Evolutionary conservation across 2,888 invertebrate species (phyloP), one percentile per base, ranked within the genome.

Genomic region (Plebejus argus): DNA sequence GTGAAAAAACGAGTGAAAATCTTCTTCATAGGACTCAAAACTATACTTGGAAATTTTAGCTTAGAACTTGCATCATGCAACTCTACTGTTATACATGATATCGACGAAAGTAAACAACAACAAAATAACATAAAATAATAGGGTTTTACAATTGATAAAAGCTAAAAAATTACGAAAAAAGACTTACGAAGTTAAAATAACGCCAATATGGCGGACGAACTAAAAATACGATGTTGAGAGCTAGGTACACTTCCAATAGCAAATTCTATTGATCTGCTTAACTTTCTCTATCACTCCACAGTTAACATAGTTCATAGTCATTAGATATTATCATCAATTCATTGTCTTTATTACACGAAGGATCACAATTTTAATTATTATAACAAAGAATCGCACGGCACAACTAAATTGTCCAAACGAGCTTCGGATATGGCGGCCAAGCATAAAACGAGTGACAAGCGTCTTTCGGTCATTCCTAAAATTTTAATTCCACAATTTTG

Each of bases 161-260:
- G 90, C 90, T 88, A 90, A 83, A 88, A 88, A 90, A 91, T 90
- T 90, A 90, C 87, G 87, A 89, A 93, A 93, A 93, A 93, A 89
- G 91, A 93, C 94, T 93, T 93, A 93, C 94, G 93, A 93, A 92
- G 90, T 92, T 88, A 92, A 94, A 94, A 93, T 94, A 95, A 95
- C 94, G 95, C 95, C 95, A 95, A 95, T 95, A 96, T 96, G 96
- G 96, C 96, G 95, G 95, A 95, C 94, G 94, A 92, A 95, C 95
- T 94, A 94, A 94, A 94, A 94, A 94, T 94, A 94, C 93, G 93
- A 91, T 91, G 93, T 89, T 87, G 85, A 72, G 89, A 91, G 91
- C 88, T 87, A 91, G 91, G 88, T 87, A 91, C 90, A 92, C 89
- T 90, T 89, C 88, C 88, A 88, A 91, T 88, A 86, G 87, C 88